Evolutionary conservation across 2,888 invertebrate genomes (phyloP), one percentile per base, ranked within the genome.

Genomic region (Mechanitis messenoides): DNA sequence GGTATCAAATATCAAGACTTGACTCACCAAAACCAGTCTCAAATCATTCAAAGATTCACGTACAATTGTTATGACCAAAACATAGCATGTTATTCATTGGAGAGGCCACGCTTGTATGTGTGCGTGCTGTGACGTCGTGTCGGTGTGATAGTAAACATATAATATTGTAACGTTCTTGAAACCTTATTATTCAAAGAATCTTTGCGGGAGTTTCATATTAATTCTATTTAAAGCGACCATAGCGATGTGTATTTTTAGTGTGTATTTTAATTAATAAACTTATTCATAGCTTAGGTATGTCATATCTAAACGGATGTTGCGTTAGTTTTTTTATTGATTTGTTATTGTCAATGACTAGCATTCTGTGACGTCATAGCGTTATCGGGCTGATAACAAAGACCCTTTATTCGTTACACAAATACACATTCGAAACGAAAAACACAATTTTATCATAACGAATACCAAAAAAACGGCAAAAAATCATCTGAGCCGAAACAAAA

Each of bases 211-310:
- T 69, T 71, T 68, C 71, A 53, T 38, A 56, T 68, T 67, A 66
- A 67, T 74, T 83, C 82, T 87, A 87, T 86, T 86, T 87, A 75
- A 65, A 42, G 78, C 72, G 85, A 83, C 87, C 88, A 86, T 82
- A 84, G 87, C 89, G 82, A 72, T 72, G 88, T 74, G 75, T 79
- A 67, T 69, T 76, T 85, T 81, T 79, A 80, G 66, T 73, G 68
- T 68, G 70, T 66, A 69, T 63, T 64, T 68, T 42, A 71, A 7
- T 2, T 45, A 69, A 69, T 70, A 73, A 69, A 67, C 75, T 74
- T 74, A 80, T 79, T 80, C 75, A 77, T 76, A 70, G 66, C 60
- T 71, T 61, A 60, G 53, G 33, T 60, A 67, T 64, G 68, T 58
- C 56, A 62, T 55, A 45, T 20, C 33, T 46, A 66, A 61, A 58